Conservation (phyloP, 2,113 vertebrate genomes). For the Gallinago paraguaiae region DNA sequence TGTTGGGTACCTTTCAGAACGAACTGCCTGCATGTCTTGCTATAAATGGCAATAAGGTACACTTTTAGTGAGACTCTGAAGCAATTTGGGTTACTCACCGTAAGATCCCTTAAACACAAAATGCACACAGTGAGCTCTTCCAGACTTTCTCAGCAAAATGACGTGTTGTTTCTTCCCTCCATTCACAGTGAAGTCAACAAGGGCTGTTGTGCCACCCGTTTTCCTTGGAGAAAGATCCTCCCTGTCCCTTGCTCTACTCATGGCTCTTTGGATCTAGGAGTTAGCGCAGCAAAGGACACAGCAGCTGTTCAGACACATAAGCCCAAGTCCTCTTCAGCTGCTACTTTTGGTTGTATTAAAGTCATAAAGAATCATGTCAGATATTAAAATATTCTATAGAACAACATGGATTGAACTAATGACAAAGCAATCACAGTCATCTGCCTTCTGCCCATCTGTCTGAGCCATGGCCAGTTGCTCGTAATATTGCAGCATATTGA, state of each 20-base stretch:
- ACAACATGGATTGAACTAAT: not conserved
- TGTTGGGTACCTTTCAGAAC: not conserved
- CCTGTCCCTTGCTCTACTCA: not conserved
- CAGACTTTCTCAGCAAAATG: fast-evolving
- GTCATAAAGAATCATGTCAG: no score
- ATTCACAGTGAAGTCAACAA: not conserved
- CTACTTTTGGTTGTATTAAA: not conserved
- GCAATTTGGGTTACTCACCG: not conserved
- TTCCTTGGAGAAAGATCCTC: not conserved
- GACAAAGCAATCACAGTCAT: not conserved
- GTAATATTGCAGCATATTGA: fast-evolving
- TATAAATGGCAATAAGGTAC: not conserved
- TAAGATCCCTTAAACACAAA: not conserved
- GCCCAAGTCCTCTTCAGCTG: not conserved
- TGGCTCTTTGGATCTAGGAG: not conserved
- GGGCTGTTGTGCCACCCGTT: fast-evolving
- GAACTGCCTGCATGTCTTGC: not conserved
- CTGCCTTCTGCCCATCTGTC: not conserved
- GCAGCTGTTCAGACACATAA: not conserved
- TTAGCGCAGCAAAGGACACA: not conserved
- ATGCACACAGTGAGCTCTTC: not conserved
- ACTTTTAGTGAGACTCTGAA: not conserved
- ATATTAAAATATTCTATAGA: not conserved
- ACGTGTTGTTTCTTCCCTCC: not conserved
- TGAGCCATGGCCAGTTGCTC: not conserved